Evolutionary conservation across 92 coral and sea anemone species (phyloP).

Genomic region (Heteractis magnifica): DNA sequence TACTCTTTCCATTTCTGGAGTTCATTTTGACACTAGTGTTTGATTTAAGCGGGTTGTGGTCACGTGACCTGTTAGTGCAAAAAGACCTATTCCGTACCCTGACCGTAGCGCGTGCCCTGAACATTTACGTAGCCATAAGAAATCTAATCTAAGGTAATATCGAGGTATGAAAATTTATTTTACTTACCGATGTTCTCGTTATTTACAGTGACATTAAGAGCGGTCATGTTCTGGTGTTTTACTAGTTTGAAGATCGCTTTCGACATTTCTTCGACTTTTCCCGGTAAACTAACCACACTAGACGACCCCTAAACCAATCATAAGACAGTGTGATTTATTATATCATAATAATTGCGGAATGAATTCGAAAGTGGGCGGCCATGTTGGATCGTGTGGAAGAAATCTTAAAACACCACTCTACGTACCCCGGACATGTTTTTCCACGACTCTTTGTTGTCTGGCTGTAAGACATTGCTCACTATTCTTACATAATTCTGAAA

Average conservation of each 20-base stretch:
- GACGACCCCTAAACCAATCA: slow-evolving; percentile 26
- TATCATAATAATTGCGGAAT: background rate
- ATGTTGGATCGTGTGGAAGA: background rate
- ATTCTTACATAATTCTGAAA: slow-evolving; percentile 21
- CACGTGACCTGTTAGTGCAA: too few species aligned
- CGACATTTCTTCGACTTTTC: slow-evolving; percentile 46
- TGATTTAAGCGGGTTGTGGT: too few species aligned
- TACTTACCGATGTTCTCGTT: slow-evolving; percentile 43
- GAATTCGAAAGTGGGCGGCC: background rate
- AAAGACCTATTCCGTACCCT: too few species aligned
- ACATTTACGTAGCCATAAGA: too few species aligned
- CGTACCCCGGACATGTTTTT: slow-evolving; percentile 2
- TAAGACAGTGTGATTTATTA: background rate
- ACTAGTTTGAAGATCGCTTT: slow-evolving; percentile 28
- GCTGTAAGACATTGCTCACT: slow-evolving; percentile 6
- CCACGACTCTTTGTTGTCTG: slow-evolving; percentile 7
- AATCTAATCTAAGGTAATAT: too few species aligned
- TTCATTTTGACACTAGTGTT: too few species aligned
- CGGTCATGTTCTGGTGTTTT: slow-evolving; percentile 8
- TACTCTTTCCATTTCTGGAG: too few species aligned
- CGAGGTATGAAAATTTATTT: background rate
- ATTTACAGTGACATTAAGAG: slow-evolving; percentile 16
- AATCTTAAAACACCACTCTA: background rate
- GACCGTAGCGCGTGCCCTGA: too few species aligned
- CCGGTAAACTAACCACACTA: slow-evolving; percentile 28